phyloP scores from a whole-genome alignment of 1,140 invertebrate genomes.

The Chymomyza costata region DNA sequence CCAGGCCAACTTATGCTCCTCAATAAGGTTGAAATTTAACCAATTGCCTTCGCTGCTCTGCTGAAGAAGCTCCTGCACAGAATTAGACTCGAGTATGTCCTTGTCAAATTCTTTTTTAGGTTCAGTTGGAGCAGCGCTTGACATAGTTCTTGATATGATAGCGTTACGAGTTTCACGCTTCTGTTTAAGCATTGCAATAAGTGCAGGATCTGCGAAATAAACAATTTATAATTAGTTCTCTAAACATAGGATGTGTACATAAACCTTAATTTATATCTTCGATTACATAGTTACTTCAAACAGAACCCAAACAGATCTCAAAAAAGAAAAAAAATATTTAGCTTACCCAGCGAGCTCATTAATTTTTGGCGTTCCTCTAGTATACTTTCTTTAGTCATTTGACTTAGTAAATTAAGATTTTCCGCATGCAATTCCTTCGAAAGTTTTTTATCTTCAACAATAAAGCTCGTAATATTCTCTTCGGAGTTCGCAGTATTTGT shows the following conservation, averaged over 20 bases:
- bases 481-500: not conserved
- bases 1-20: constrained; percentile 91
- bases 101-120: not conserved
- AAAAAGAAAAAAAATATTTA: too few relatives aligned
- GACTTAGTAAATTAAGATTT: constrained; percentile 81
- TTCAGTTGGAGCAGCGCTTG: not conserved
- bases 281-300: too few relatives aligned
- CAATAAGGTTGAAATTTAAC: constrained; percentile 88
- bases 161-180: constrained; percentile 74
- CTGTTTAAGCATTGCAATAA: constrained; percentile 78
- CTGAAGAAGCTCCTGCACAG: constrained; percentile 79
- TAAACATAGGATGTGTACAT: too few relatives aligned
- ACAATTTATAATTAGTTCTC: not conserved
- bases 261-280: too few relatives aligned
- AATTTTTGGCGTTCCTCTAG: constrained; percentile 82
- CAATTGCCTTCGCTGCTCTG: constrained; percentile 82
- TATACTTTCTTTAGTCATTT: constrained; percentile 87
- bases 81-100: constrained; percentile 45
- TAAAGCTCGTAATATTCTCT: constrained; percentile 75
- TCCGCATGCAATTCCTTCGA: constrained; percentile 82
- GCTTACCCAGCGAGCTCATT: constrained; percentile 79
- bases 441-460: constrained; percentile 78
- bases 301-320: too few relatives aligned
- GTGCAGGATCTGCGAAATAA: constrained; percentile 44
- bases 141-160: too few relatives aligned